Conservation (phyloP, 1,140 invertebrate species). For the Periplaneta americana region DNA sequence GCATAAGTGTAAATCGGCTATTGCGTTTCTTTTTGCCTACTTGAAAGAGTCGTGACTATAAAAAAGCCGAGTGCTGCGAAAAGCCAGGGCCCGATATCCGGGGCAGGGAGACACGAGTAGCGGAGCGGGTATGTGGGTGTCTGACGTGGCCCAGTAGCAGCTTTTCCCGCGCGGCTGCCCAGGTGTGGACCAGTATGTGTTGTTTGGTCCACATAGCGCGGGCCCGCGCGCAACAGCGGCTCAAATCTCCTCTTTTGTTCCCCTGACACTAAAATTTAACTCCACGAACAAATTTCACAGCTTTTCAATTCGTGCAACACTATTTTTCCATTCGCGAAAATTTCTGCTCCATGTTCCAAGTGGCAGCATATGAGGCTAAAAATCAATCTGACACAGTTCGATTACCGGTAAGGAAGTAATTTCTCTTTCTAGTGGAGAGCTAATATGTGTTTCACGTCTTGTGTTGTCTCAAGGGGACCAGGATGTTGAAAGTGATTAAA, state of each 20-base stretch:
- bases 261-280: background rate
- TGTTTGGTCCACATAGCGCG: background rate
- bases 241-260: background rate
- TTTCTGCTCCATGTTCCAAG: no score
- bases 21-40: background rate
- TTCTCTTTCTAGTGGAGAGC: no score
- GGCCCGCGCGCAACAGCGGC: background rate
- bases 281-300: no score
- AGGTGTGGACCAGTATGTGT: background rate
- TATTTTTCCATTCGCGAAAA: no score
- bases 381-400: no score
- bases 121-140: background rate
- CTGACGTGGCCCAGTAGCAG: background rate
- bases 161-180: no score
- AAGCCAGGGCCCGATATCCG: background rate
- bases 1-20: background rate
- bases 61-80: background rate
- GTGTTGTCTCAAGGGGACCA: no score
- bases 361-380: no score
- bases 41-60: background rate
- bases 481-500: no score
- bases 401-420: no score
- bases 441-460: no score
- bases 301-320: no score
- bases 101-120: background rate